Evolutionary conservation across 2,888 invertebrate genomes (phyloP), one percentile per base, ranked within the genome.

Genomic region (Sesia apiformis): DNA sequence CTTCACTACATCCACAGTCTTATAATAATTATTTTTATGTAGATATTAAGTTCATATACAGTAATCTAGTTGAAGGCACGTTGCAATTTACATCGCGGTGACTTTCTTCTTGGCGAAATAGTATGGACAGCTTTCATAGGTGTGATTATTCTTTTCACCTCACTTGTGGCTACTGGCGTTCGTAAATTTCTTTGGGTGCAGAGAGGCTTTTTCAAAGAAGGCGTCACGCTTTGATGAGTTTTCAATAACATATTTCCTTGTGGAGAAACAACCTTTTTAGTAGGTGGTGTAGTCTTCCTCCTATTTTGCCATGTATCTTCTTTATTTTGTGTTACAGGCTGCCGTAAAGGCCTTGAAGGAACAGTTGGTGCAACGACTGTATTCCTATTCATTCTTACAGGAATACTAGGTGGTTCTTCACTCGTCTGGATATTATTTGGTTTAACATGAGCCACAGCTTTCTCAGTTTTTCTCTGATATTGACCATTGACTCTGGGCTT

Each of bases 181-280:
- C 90, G 76, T 8, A 92, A 74, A 58, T 83, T 84, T 65, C 91
- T 91, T 0, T 92, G 91, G 3, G 93, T 83, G 57, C 87, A 87
- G 40, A 94, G 75, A 5, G 91, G 81, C 68, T 91, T 92, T 64
- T 92, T 93, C 60, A 93, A 86, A 52, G 90, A 86, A 3, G 93
- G 93, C 55, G 80, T 75, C 52, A n/a, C n/a, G 38, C n/a, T n/a
- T 62, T 81, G 82, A 38, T 81, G 80, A 60, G 76, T 82, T 49
- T 66, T 56, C 40, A 69, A 57, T 6, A 63, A 56, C 41, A 58
- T 52, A 56, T 65, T 77, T 63, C 60, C 59, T 58, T 70, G 77
- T n/a, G 88, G 86, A 7, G 86, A 86, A 52, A 76, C 64, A 3
- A 78, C 62, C 59, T 76, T 84, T 60, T 81, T 87, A 3, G 67